Evolutionary conservation across 2,888 invertebrate genomes (phyloP), one percentile per base, ranked within the genome.

Genomic region (Sarcophaga subvicina): DNA sequence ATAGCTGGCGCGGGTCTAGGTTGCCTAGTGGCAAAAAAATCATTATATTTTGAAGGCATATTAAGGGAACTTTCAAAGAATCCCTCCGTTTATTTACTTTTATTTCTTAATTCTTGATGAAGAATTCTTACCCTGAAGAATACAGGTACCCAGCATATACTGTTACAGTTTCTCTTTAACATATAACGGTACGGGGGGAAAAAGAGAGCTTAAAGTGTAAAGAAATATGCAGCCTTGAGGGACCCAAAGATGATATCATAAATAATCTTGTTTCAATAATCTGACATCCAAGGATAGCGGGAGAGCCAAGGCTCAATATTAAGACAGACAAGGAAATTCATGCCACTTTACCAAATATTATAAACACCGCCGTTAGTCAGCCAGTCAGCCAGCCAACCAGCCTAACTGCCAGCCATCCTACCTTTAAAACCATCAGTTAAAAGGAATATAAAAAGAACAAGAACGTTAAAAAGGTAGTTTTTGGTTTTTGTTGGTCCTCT

Each of bases 261-360:
- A 86, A 86, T 87, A 88, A 88, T 89, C 86, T 88, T 75, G 85
- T 88, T 88, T 87, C 88, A 88, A 88, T 89, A 88, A 88, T 84
- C 88, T 88, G 82, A 76, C 76, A 80, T 20, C 69, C 69, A 20
- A 63, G 69, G 72, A 20, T 14, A 17, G 54, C 0, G 14, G 20
- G 4, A 2, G 4, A 17, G 37, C 22, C 45, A 10, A 25, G 14
- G 17, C 54, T 45, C 20, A 37, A 37, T 14, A 54, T 12, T 17
- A 17, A 54, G 17, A 54, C 54, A 54, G 54, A 54, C 12, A 54
- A 3, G 54, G 4, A 54, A 14, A 54, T 54, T 54, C 54, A 49
- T 49, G 49, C 49, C 49, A 49, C 49, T 49, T 49, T 49, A 2
- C 49, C 49, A 49, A 49, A 11, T 49, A 49, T 49, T 49, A 14